Conservation (phyloP, 2,888 invertebrate genomes). For the Lithophane leautieri region DNA sequence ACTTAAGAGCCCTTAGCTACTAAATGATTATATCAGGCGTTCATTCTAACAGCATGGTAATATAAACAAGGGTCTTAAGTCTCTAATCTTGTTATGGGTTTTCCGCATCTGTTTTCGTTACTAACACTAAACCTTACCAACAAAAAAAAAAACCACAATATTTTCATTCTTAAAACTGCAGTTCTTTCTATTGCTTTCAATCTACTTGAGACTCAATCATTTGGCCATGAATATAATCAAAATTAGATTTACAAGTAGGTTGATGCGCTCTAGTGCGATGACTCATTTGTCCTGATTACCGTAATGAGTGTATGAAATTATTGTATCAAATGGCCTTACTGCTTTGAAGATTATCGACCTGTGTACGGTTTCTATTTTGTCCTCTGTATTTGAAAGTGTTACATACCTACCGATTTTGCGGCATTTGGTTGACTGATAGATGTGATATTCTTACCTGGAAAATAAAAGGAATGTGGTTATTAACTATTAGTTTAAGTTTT, state of each 20-base stretch:
- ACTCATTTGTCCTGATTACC: slow-evolving; percentile 51
- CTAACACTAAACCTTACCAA: too few relatives aligned
- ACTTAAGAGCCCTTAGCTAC: slow-evolving; percentile 15
- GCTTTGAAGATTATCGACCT: slow-evolving; percentile 45
- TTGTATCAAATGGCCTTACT: slow-evolving; percentile 38
- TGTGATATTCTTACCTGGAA: slow-evolving; percentile 47
- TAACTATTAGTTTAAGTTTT: background rate
- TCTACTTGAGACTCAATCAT: slow-evolving; percentile 9
- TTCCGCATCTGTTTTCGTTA: background rate
- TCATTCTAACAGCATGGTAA: slow-evolving; percentile 19
- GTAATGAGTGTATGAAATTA: slow-evolving; percentile 42
- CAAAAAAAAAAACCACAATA: too few relatives aligned
- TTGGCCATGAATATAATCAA: slow-evolving; percentile 41
- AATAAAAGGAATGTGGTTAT: slow-evolving; percentile 18
- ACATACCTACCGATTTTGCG: slow-evolving; percentile 21
- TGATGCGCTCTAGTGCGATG: slow-evolving; percentile 39
- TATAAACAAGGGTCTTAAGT: slow-evolving; percentile 18
- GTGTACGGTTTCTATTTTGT: slow-evolving; percentile 25
- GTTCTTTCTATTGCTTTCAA: background rate
- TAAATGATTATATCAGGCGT: slow-evolving; percentile 23
- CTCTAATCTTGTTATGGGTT: slow-evolving; percentile 5
- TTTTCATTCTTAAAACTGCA: background rate
- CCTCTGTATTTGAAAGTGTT: slow-evolving; percentile 18
- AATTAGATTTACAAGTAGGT: slow-evolving; percentile 48
- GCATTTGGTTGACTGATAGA: slow-evolving; percentile 1